Evolutionary conservation across 2,113 vertebrate species (phyloP).

Genomic region (Lophius piscatorius): DNA sequence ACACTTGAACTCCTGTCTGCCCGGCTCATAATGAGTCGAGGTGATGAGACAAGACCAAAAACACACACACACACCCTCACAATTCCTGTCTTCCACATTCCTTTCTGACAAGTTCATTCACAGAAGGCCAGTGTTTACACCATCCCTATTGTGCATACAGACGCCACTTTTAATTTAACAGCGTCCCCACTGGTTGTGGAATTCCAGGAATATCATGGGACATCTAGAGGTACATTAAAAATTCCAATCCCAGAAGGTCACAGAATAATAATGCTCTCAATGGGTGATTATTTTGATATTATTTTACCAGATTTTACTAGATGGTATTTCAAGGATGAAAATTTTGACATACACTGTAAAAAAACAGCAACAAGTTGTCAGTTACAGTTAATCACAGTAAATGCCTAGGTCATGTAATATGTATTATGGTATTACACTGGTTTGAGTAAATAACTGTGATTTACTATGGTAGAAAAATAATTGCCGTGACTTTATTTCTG

Average conservation of each 20-base stretch:
- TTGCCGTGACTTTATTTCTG: too few species aligned
- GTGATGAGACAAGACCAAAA: conserved; percentile 34
- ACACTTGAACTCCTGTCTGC: conserved; percentile 12
- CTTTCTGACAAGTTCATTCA: conserved; percentile 18
- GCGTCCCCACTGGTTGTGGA: conserved; percentile 33
- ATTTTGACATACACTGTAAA: too few species aligned
- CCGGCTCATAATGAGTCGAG: conserved; percentile 5
- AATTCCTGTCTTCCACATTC: conserved; percentile 8
- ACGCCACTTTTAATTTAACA: conserved; percentile 42
- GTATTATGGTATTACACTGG: too few species aligned
- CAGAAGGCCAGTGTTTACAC: conserved; percentile 3
- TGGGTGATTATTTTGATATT: background rate
- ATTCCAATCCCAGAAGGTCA: too few species aligned
- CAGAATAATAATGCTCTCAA: background rate
- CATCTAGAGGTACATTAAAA: background rate
- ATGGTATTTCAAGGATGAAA: too few species aligned
- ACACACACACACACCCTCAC: conserved; percentile 6
- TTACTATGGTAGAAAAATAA: too few species aligned
- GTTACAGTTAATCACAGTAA: too few species aligned
- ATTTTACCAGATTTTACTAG: too few species aligned
- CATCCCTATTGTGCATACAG: conserved; percentile 31
- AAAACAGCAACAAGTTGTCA: too few species aligned
- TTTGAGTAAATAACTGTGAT: too few species aligned
- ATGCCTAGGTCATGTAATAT: too few species aligned
- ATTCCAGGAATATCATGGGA: conserved; percentile 9